phyloP scores from a whole-genome alignment of 1,140 invertebrate species.

The Armadillidium nasatum region DNA sequence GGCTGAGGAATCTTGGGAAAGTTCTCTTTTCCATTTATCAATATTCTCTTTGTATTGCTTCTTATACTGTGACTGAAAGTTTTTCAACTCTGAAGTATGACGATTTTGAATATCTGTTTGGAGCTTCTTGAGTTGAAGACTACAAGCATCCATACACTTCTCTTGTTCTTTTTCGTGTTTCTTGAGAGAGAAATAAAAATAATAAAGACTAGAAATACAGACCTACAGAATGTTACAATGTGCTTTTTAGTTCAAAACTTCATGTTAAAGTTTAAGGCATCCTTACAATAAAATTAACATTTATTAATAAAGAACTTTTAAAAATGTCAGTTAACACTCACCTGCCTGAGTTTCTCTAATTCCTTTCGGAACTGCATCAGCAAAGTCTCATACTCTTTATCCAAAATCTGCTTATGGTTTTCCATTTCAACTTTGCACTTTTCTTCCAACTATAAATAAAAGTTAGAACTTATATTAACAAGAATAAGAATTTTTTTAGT shows the following conservation, averaged over 20 bases:
- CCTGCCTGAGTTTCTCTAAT: conserved; percentile 67
- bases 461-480: neutral
- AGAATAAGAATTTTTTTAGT: too few species aligned
- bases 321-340: conserved; percentile 19
- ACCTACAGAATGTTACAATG: too few species aligned
- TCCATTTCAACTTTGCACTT: conserved; percentile 93
- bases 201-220: too few species aligned
- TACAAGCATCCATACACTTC: conserved; percentile 64
- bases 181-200: conserved; percentile 13
- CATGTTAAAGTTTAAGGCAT: too few species aligned
- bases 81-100: conserved; percentile 85
- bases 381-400: conserved; percentile 93
- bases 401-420: conserved; percentile 85
- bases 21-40: conserved; percentile 90
- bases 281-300: too few species aligned
- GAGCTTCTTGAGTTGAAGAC: conserved; percentile 78
- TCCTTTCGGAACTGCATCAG: conserved; percentile 87
- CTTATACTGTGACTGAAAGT: conserved; percentile 85
- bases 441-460: conserved; percentile 67
- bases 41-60: conserved; percentile 97
- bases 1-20: conserved; percentile 83
- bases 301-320: neutral
- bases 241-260: too few species aligned
- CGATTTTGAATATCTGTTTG: conserved; percentile 82
- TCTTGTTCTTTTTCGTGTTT: conserved; percentile 57